Conservation (phyloP, 2,113 vertebrate species). For the sheep (Ovis aries) region ARS-UI_Ramb_v3.0 NC_056062.1:4035001-4035500, state of each 20-base stretch:
- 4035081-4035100: conserved; percentile 13
- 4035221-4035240: background rate
- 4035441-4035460: too few relatives aligned
- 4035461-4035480: background rate
- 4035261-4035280: background rate
- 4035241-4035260: background rate
- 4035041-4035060: conserved; percentile 35
- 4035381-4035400: background rate
- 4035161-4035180: background rate
- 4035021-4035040: conserved; percentile 40
- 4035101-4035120: conserved; percentile 41
- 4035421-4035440: background rate
- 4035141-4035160: background rate
- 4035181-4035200: conserved; percentile 26
- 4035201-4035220: background rate
- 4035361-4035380: background rate
- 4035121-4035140: background rate
- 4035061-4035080: conserved; percentile 4
- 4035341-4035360: background rate
- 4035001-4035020: conserved; percentile 20
- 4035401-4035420: background rate
- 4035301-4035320: background rate
- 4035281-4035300: background rate
- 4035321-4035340: background rate
- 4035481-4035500: background rate